phyloP scores from a whole-genome alignment of 1,140 invertebrate species.

The Procambarus clarkii region DNA sequence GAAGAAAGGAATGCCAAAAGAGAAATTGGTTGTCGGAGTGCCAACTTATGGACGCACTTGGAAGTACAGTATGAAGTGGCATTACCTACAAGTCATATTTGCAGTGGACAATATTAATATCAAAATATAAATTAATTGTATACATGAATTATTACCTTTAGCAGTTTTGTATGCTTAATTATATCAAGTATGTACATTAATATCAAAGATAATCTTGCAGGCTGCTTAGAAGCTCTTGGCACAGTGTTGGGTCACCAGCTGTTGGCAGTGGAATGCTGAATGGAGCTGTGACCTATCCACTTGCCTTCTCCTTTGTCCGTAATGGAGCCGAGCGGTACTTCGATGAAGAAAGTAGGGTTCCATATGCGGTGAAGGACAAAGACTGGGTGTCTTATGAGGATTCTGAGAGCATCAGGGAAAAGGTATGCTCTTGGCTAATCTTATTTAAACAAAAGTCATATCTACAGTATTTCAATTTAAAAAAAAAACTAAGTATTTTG shows the following conservation, averaged over 20 bases:
- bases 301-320: constrained; percentile 82
- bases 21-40: constrained; percentile 91
- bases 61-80: constrained; percentile 77
- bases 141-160: too few relatives aligned
- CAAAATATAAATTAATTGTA: too few relatives aligned
- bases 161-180: too few relatives aligned
- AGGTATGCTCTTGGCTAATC: constrained; percentile 77
- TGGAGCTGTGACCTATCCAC: constrained; percentile 84
- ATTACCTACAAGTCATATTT: neutral
- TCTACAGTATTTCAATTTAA: too few relatives aligned
- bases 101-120: too few relatives aligned
- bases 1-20: constrained; percentile 84
- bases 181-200: too few relatives aligned
- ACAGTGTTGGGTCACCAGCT: constrained; percentile 83
- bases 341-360: constrained; percentile 84
- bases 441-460: too few relatives aligned
- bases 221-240: constrained; percentile 77
- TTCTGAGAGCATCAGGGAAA: constrained; percentile 83
- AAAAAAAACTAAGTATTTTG: too few relatives aligned
- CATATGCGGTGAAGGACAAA: constrained; percentile 84
- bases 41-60: constrained; percentile 93
- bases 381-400: constrained; percentile 96
- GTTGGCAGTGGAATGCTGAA: constrained; percentile 82
- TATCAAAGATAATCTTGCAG: neutral
- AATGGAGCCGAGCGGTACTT: constrained; percentile 79